These are phyloP conservation scores for Microctenopoma lineatum DNA, from an alignment of 2,797 vertebrate genomes.

Conservation along the genomic window DNA sequence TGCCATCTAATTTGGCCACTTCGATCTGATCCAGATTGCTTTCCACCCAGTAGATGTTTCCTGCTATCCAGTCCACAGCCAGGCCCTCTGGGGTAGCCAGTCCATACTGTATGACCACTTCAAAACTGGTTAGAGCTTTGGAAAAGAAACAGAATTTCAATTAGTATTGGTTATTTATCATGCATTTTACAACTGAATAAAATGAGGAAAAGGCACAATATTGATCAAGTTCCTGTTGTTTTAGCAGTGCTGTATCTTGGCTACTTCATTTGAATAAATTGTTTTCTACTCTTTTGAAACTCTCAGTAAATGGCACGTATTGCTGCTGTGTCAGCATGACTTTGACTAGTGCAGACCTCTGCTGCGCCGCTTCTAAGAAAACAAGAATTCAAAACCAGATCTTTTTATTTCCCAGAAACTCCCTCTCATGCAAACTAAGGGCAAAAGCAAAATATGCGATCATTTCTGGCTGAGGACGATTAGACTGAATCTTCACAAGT, in stretches of 20 bases:
- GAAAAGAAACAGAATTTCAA: neutral
- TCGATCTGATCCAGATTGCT: constrained; percentile 99
- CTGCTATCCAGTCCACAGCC: constrained; percentile 98
- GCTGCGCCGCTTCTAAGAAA: constrained; percentile 39
- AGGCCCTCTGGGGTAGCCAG: constrained; percentile 95
- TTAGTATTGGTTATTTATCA: neutral
- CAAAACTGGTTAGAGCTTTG: constrained; percentile 94
- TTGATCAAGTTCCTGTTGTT: neutral
- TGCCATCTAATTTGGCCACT: constrained; percentile 95
- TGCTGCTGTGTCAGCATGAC: constrained; percentile 32
- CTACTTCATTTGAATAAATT: constrained; percentile 17
- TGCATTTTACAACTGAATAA: neutral
- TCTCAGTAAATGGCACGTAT: constrained; percentile 10
- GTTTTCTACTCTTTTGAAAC: constrained; percentile 37
- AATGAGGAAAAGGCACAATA: neutral
- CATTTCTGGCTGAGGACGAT: constrained; percentile 45
- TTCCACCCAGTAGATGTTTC: constrained; percentile 99
- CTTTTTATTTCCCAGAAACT: constrained; percentile 60
- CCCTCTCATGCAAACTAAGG: constrained; percentile 38
- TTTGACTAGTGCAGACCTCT: constrained; percentile 20
- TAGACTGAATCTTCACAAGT: constrained; percentile 43
- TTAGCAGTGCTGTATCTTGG: neutral
- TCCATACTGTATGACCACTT: constrained; percentile 97
- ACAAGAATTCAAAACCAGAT: constrained; percentile 33
- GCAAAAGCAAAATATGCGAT: constrained; percentile 60